Base-by-base conservation (phyloP, 2,113 vertebrate genomes). In the Neofelis nebulosa region DNA sequence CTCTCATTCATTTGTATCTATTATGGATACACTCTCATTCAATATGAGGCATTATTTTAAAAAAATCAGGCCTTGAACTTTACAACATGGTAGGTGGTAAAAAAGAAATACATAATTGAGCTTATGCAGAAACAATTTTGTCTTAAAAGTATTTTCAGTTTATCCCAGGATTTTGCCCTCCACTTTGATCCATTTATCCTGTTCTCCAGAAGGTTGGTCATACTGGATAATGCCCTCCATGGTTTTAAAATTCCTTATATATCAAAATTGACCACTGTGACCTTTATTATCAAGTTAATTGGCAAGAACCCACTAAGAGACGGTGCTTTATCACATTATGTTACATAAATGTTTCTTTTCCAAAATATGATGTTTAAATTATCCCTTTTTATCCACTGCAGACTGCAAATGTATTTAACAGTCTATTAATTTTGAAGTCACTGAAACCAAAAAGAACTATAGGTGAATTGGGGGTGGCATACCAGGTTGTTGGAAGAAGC, bases 351-450 rank as follows among this genome's bases (percentile, higher is more conserved):
- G 0, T 92, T 61, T 83, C 36, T 41, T 52, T 41, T 68, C 66
- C 15, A 80, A 94, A 87, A 79, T 69, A 73, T 31, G 63, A 69
- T 27, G 3, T 78, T 36, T 76, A 91, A 96, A 78, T 45, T 16
- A 73, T n/a, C 5, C 69, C 13, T 18, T 97, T 91, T 88, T 57
- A 78, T 48, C 33, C 52, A 52, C 12, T 66, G 31, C 19, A 91
- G 23, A 84, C 14, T 81, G 4, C 15, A 83, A 95, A 91, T 55
- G 19, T 19, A 73, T 85, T 91, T 94, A 94, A 18, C 63, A 90
- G 31, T 52, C 55, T 91, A 88, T 80, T 95, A 93, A 93, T 82
- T 78, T 87, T 82, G 80, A 85, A 97, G 15, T n/a, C 38, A 78
- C 36, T 50, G 38, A 63, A 85, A 61, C 85, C 68, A 79, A n/a